These are phyloP conservation scores for Listronotus oregonensis DNA, from an alignment of 1,140 invertebrate genomes.

Conservation along the genomic window DNA sequence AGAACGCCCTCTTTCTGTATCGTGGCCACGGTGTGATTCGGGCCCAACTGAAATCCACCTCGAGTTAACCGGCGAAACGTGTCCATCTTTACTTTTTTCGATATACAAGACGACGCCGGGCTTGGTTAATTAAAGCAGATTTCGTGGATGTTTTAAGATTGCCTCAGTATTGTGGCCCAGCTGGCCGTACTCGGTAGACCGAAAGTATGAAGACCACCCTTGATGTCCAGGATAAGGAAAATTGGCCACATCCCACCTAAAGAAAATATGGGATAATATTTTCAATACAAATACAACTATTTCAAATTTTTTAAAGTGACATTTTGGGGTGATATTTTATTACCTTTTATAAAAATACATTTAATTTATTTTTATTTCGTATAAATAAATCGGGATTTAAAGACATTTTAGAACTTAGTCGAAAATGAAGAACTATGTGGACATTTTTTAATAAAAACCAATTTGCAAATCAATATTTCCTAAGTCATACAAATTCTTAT, in stretches of 20 bases:
- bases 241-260: conserved; percentile 90
- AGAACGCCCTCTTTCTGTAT: conserved; percentile 84
- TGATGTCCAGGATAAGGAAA: conserved; percentile 89
- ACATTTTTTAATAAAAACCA: no score
- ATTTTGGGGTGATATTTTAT: no score
- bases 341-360: no score
- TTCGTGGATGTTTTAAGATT: conserved; percentile 90
- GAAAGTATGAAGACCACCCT: conserved; percentile 87
- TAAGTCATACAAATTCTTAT: no score
- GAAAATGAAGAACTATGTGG: no score
- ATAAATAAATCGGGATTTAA: no score
- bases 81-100: conserved; percentile 85
- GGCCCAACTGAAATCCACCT: conserved; percentile 88
- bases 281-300: no score
- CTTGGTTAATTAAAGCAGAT: conserved; percentile 84
- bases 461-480: no score
- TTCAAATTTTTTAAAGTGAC: neutral
- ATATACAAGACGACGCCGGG: conserved; percentile 84
- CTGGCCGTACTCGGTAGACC: conserved; percentile 93
- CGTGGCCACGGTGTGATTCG: conserved; percentile 88
- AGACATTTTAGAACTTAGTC: no score
- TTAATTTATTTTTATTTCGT: no score
- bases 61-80: conserved; percentile 82
- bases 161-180: conserved; percentile 92
- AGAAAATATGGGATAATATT: no score